Percentiles rank a stretch among this genome's conserved stretches.
These are phyloP conservation scores for Hymenopus coronatus DNA, from an alignment of 2,888 invertebrate genomes.

Conservation along the genomic window DNA sequence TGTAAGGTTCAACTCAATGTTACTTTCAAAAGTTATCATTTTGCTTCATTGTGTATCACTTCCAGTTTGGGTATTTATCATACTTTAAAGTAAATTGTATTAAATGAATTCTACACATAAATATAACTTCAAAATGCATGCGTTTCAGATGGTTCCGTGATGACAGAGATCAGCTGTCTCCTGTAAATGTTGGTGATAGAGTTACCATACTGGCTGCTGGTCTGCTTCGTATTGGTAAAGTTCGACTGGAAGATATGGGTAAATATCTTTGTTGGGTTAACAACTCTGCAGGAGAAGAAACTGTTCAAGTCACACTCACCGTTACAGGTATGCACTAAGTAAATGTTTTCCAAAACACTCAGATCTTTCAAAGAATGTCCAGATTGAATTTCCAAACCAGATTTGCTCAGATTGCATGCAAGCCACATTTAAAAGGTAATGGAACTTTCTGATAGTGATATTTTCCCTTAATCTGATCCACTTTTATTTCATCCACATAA, in stretches of 20 bases:
- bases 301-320: conserved; percentile 70
- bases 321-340: conserved; percentile 62
- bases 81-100: no score
- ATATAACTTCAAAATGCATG: background rate
- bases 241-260: conserved; percentile 76
- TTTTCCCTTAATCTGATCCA: no score
- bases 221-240: conserved; percentile 63
- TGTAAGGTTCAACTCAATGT: no score
- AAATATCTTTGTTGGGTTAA: conserved; percentile 88
- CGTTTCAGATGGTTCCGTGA: conserved; percentile 69
- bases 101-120: background rate
- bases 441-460: no score
- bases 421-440: background rate
- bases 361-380: no score
- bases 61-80: no score
- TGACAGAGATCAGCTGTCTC: conserved; percentile 65
- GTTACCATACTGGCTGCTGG: conserved; percentile 61
- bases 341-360: background rate
- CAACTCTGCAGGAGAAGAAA: conserved; percentile 83
- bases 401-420: background rate
- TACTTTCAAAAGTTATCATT: no score
- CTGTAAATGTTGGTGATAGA: conserved; percentile 64
- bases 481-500: no score
- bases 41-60: no score
- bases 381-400: no score